Evolutionary conservation across 2,113 vertebrate genomes (phyloP).

Genomic region (Aegypius monachus): DNA sequence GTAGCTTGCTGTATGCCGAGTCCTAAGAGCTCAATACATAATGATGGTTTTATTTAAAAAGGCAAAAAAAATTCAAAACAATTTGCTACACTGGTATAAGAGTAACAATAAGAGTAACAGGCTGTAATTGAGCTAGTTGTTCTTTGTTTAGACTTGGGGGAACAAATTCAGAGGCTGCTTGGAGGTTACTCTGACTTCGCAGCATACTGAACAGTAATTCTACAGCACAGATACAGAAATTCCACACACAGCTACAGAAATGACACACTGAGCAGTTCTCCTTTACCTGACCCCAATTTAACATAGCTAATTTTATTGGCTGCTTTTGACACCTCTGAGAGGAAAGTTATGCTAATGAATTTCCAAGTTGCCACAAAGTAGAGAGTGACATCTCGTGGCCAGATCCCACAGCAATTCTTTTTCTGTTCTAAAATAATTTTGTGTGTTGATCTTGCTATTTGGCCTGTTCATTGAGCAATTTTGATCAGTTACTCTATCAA

Average conservation of each 20-base stretch:
- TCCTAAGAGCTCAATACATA: not conserved
- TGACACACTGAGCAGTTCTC: not conserved
- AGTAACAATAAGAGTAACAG: not conserved
- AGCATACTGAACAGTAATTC: not conserved
- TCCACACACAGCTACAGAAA: not conserved
- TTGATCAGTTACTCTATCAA: not conserved
- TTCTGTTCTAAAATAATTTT: not conserved
- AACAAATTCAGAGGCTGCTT: not conserved
- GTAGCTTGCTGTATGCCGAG: not conserved
- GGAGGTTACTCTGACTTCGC: not conserved
- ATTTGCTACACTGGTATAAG: rapidly evolving
- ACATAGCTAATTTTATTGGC: not conserved
- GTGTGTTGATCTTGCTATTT: not conserved
- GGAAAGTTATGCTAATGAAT: not conserved
- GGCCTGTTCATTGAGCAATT: not conserved
- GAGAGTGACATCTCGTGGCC: conserved; percentile 48
- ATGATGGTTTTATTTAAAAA: not conserved
- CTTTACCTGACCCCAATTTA: not conserved
- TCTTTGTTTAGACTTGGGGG: not conserved
- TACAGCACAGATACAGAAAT: not conserved
- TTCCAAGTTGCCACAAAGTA: not conserved
- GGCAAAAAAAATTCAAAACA: not conserved
- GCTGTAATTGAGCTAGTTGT: not conserved
- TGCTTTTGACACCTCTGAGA: not conserved
- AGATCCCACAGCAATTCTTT: not conserved